These are phyloP conservation scores for Danio rerio DNA, from an alignment of 2,113 vertebrate genomes.

Conservation along the genomic window DNA sequence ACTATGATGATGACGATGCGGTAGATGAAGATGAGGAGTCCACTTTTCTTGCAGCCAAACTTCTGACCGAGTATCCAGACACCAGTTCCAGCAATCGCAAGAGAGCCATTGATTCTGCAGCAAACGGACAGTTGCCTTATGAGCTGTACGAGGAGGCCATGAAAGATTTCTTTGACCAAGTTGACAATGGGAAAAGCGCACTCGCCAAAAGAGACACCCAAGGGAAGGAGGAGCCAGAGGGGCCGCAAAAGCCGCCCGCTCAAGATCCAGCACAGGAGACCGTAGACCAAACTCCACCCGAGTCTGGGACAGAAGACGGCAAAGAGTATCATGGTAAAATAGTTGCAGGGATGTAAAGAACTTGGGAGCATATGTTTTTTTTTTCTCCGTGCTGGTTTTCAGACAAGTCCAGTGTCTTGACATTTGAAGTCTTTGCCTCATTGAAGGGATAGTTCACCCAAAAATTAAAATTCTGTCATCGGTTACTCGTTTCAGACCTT, in stretches of 20 bases:
- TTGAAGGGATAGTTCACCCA: no score
- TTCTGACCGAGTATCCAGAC: constrained; percentile 89
- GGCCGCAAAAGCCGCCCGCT: constrained; percentile 73
- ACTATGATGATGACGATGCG: constrained; percentile 78
- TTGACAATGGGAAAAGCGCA: constrained; percentile 73
- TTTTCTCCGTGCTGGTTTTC: background rate
- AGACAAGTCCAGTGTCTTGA: constrained; percentile 19
- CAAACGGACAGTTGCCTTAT: constrained; percentile 81
- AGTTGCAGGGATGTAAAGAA: constrained; percentile 84
- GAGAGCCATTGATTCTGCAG: constrained; percentile 72
- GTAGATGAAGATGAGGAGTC: constrained; percentile 89
- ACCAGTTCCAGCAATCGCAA: constrained; percentile 76
- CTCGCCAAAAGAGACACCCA: constrained; percentile 79
- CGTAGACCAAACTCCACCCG: constrained; percentile 82
- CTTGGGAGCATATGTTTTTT: background rate
- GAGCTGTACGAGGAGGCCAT: constrained; percentile 85
- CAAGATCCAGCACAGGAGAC: constrained; percentile 86
- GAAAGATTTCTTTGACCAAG: constrained; percentile 83
- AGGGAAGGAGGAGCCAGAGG: constrained; percentile 71
- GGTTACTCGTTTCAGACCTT: no score
- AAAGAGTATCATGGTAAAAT: constrained; percentile 83
- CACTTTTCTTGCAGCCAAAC: constrained; percentile 87
- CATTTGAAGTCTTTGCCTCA: background rate
- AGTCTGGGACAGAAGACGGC: constrained; percentile 80
- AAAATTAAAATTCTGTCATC: no score